phyloP scores from a whole-genome alignment of 2,797 vertebrate genomes.

The Columba guinea region DNA sequence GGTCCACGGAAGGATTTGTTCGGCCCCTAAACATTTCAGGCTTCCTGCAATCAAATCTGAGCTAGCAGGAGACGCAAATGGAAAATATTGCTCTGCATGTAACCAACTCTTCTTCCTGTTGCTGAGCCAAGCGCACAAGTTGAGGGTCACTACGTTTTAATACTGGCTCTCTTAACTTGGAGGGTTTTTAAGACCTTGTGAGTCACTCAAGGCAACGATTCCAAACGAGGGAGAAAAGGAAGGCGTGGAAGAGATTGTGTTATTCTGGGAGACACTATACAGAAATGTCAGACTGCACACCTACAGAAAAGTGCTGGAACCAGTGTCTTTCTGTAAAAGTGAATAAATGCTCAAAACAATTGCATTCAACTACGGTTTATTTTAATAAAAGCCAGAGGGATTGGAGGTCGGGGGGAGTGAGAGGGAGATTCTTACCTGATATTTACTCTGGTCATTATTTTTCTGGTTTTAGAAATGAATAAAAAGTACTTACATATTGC shows the following conservation, averaged over 20 bases:
- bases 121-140: not conserved
- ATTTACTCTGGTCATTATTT: slow-evolving; percentile 5
- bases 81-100: slow-evolving; percentile 2
- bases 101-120: slow-evolving; percentile 40
- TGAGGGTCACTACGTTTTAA: slow-evolving; percentile 37
- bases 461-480: not conserved
- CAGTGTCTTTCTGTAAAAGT: slow-evolving; percentile 36
- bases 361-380: not conserved
- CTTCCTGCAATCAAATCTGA: not conserved
- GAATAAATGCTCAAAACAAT: slow-evolving; percentile 62
- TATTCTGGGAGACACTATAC: slow-evolving; percentile 34
- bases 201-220: slow-evolving; percentile 55
- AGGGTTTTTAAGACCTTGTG: slow-evolving; percentile 29
- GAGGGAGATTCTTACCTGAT: slow-evolving; percentile 3
- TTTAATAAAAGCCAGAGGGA: not conserved
- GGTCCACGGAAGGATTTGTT: not conserved
- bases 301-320: slow-evolving; percentile 48
- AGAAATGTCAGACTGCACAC: slow-evolving; percentile 67
- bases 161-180: slow-evolving; percentile 35
- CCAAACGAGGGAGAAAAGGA: slow-evolving; percentile 12
- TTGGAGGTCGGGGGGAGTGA: accelerated
- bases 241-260: slow-evolving; percentile 55
- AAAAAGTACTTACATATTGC: not conserved
- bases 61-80: not conserved
- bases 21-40: not conserved